Conservation (phyloP, 2,888 invertebrate genomes). For the Parnassius smintheus region DNA sequence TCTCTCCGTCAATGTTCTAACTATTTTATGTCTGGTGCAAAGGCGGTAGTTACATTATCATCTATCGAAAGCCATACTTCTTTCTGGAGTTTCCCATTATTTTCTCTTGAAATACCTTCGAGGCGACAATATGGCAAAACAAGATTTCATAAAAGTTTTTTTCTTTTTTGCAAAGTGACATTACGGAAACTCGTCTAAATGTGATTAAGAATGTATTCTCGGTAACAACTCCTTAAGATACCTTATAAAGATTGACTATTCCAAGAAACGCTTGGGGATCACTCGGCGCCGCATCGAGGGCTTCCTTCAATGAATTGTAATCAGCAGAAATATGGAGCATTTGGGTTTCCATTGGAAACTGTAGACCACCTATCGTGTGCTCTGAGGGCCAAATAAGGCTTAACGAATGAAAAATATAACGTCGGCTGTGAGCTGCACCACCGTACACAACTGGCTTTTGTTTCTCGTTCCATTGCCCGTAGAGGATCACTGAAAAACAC, state of each 20-base stretch:
- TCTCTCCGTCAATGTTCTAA: no score
- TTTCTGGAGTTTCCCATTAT: no score
- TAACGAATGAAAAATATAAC: constrained; percentile 61
- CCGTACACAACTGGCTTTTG: constrained; percentile 53
- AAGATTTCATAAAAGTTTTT: no score
- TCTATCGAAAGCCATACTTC: no score
- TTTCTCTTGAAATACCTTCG: no score
- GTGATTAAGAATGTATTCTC: no score
- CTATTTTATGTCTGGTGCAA: no score
- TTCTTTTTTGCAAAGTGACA: no score
- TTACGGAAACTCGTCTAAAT: no score
- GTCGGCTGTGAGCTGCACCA: constrained; percentile 59
- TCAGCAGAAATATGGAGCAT: constrained; percentile 56
- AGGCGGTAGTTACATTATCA: no score
- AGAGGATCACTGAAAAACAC: constrained; percentile 48
- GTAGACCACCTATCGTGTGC: constrained; percentile 49
- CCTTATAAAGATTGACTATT: constrained; percentile 55
- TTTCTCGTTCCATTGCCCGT: constrained; percentile 47
- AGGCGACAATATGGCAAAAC: no score
- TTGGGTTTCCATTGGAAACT: constrained; percentile 62
- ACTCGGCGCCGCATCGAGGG: constrained; percentile 41
- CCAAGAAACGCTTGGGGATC: constrained; percentile 61
- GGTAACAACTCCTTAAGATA: constrained; percentile 28
- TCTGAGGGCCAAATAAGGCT: constrained; percentile 61
- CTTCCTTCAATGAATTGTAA: constrained; percentile 46